phyloP scores from a whole-genome alignment of 2,888 invertebrate genomes.

The Eilema sororculum region DNA sequence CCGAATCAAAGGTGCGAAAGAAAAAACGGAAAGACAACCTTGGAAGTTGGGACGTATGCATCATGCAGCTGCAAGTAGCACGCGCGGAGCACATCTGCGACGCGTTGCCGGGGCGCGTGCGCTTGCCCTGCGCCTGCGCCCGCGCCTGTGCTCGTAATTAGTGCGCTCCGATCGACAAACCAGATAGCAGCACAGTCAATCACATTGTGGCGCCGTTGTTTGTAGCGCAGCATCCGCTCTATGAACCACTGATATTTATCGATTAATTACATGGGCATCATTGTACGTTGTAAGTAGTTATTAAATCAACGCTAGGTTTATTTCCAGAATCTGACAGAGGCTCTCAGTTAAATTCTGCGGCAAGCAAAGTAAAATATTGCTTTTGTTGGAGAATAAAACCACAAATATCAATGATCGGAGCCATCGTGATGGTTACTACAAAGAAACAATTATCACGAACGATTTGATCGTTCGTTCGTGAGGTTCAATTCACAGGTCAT shows the following conservation, averaged over 20 bases:
- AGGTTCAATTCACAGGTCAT: neutral
- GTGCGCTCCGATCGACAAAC: slow-evolving; percentile 5
- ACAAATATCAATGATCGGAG: neutral
- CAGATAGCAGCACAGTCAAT: slow-evolving; percentile 9
- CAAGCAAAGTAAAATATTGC: neutral
- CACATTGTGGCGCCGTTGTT: neutral
- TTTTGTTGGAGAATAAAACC: neutral
- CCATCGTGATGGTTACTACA: neutral
- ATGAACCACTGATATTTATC: neutral
- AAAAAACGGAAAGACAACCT: neutral
- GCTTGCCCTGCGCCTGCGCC: slow-evolving; percentile 21
- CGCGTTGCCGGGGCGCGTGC: slow-evolving; percentile 30
- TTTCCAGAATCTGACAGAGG: neutral
- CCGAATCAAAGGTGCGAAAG: neutral
- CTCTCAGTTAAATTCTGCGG: neutral
- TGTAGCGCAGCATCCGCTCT: neutral
- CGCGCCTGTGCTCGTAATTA: slow-evolving; percentile 11
- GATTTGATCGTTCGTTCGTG: neutral
- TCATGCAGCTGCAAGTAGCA: neutral
- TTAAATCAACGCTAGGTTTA: neutral
- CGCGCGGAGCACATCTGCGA: slow-evolving; percentile 27
- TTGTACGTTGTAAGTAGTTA: neutral
- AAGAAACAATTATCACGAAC: neutral
- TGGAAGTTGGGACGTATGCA: neutral
- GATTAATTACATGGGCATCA: neutral